Percentiles rank a stretch among this genome's conserved stretches.
Conservation (phyloP, 2,113 vertebrate genomes). For the Neogobius melanostomus region DNA sequence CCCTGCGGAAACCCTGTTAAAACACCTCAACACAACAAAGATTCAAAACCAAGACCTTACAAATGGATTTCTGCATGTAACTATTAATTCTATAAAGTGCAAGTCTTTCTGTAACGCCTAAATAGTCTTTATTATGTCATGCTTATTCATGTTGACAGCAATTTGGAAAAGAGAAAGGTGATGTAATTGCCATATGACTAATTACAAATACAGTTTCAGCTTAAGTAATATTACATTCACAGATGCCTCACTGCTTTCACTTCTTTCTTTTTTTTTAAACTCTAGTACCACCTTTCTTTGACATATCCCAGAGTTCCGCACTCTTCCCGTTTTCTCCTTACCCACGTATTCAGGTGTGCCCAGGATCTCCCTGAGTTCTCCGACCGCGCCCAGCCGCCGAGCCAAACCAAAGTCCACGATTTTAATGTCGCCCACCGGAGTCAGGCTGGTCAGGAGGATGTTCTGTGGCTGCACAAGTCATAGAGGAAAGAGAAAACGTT, state of each 20-base stretch:
- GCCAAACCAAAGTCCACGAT: slow-evolving; percentile 97
- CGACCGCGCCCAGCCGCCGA: slow-evolving; percentile 82
- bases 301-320: background rate
- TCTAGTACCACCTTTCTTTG: background rate
- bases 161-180: background rate
- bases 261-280: background rate
- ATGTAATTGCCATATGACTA: background rate
- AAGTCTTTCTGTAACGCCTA: background rate
- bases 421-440: slow-evolving; percentile 93
- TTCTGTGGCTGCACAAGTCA: slow-evolving; percentile 86
- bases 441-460: slow-evolving; percentile 87
- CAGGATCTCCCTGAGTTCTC: slow-evolving; percentile 91
- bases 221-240: background rate
- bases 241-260: background rate
- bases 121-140: background rate
- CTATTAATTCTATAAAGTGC: too few species aligned
- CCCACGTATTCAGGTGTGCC: slow-evolving; percentile 96
- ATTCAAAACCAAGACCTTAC: too few species aligned
- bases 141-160: too few species aligned
- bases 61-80: too few species aligned
- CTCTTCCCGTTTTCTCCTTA: slow-evolving; percentile 63
- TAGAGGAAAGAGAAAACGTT: background rate
- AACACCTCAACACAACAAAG: too few species aligned
- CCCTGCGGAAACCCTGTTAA: too few species aligned
- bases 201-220: background rate